Evolutionary conservation across 2,888 invertebrate genomes (phyloP), one percentile per base, ranked within the genome.

Genomic region (Torymus texanus): DNA sequence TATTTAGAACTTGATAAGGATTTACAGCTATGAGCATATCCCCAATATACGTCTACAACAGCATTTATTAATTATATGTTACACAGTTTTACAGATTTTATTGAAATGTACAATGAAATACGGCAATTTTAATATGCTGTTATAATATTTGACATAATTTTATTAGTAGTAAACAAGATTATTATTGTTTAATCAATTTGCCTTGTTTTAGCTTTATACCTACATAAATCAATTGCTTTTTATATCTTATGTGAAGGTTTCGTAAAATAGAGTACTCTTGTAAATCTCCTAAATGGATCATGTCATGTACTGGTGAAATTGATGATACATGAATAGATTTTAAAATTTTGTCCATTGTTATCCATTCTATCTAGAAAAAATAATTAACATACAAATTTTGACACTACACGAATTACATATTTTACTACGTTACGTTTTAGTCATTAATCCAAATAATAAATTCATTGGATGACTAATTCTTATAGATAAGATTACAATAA

Each of bases 21-120:
- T 98, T 98, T 56, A 98, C 95, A 3, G 98, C 98, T 84, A 98
- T 95, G 87, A 98, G 92, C 94, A 98, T 98, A 1, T 96, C 94
- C 11, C 98, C 98, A 0, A 97, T 98, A 89, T 97, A 98, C 0
- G 98, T 98, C 98, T 98, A 90, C 77, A 92, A 91, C 81, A 73
- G 83, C 51, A 51, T 56, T 70, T 68, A 63, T 50, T 63, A 29
- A 63, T 41, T 41, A 41, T 41, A 41, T 41, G 41, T 41, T 41
- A 41, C 41, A 41, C 8, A 8, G 41, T 41, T 41, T 41, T 41
- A 41, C 8, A 41, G 41, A 8, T 41, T 41, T 41, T 8, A 41
- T 41, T 41, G 41, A 41, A 41, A 41, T 41, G 41, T 41, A 41
- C 41, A 41, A 41, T 41, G 41, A 41, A 41, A 41, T 41, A 41